Percentiles rank a stretch among this genome's conserved stretches.
Evolutionary conservation across 2,797 vertebrate genomes (phyloP).

Genomic region (Tympanoctomys barrerae): DNA sequence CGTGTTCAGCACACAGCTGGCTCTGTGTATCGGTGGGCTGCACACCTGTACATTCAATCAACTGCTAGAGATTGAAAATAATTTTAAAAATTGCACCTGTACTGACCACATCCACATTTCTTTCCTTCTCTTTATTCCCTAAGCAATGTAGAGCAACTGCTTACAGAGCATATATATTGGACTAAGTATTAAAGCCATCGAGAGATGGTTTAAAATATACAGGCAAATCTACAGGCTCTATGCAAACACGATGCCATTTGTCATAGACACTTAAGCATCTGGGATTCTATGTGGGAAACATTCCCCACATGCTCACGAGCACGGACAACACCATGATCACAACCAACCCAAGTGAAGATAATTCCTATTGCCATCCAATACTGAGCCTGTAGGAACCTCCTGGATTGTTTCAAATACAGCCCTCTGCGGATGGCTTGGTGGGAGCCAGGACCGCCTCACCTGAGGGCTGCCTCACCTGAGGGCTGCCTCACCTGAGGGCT

Average conservation of each 20-base stretch:
- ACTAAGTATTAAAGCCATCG: not conserved
- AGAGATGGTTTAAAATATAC: not conserved
- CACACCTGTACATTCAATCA: not conserved
- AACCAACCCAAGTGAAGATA: not conserved
- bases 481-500: not conserved
- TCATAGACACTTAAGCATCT: not conserved
- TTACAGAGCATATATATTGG: too few relatives aligned
- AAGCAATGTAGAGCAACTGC: not conserved
- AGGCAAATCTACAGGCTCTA: not conserved
- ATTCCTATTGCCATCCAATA: not conserved
- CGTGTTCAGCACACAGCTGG: not conserved
- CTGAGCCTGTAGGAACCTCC: not conserved
- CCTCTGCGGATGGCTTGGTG: not conserved
- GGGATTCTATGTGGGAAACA: too few relatives aligned
- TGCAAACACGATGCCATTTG: not conserved
- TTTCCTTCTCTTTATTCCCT: not conserved
- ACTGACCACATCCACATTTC: not conserved
- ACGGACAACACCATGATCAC: not conserved
- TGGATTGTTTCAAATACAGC: not conserved
- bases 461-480: not conserved
- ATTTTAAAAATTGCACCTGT: not conserved
- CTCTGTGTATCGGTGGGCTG: too few relatives aligned
- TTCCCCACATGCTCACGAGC: too few relatives aligned
- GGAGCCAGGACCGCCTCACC: not conserved
- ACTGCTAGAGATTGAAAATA: not conserved